Percentiles rank a stretch among this genome's conserved stretches.
These are phyloP conservation scores for Ciconia maguari DNA, from an alignment of 2,113 vertebrate species.

Conservation along the genomic window DNA sequence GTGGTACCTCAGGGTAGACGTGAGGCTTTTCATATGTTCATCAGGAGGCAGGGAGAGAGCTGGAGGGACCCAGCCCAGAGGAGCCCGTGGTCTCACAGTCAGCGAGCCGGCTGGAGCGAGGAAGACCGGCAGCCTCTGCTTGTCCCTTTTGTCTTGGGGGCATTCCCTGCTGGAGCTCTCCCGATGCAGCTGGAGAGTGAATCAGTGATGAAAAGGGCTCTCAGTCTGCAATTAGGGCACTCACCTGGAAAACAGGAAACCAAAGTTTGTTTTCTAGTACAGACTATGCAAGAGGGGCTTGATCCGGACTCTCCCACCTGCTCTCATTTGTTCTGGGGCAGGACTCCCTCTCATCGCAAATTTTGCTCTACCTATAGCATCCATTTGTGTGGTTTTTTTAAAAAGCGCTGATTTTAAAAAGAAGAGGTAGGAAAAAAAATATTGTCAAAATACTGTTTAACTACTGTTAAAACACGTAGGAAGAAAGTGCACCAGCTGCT, in stretches of 20 bases:
- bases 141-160: neutral
- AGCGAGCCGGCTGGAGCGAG: fast-evolving
- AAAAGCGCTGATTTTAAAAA: neutral
- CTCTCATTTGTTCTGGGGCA: neutral
- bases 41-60: neutral
- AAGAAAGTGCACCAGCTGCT: neutral
- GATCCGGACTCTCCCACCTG: neutral
- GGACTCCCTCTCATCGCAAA: neutral
- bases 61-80: neutral
- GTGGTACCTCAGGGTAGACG: neutral
- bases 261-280: neutral
- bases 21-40: neutral
- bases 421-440: neutral
- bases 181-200: fast-evolving
- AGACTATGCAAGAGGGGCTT: neutral
- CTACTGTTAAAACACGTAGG: fast-evolving
- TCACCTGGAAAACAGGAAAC: neutral
- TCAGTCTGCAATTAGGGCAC: neutral
- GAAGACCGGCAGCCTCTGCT: neutral
- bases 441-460: neutral
- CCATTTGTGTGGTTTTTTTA: neutral
- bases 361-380: neutral
- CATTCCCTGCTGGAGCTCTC: neutral
- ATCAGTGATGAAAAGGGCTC: neutral
- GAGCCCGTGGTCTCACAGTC: fast-evolving